These are phyloP conservation scores for Gopherus evgoodei DNA, from an alignment of 2,113 vertebrate species.

Conservation along the genomic window DNA sequence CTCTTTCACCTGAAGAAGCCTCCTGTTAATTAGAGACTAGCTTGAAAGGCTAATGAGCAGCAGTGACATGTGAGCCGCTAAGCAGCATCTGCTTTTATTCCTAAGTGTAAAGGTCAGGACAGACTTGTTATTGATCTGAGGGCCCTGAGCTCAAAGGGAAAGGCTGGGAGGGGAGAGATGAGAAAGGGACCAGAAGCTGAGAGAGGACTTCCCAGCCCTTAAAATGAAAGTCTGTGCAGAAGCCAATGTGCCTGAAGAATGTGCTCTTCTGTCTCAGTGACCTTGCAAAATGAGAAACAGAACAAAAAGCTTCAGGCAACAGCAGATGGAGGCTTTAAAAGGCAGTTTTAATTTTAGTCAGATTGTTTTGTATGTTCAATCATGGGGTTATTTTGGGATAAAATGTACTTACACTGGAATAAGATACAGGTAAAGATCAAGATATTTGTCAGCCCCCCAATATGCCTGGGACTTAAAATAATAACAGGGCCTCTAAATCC, in stretches of 20 bases:
- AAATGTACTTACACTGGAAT: constrained; percentile 31
- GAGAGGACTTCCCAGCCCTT: not conserved
- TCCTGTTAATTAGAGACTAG: not conserved
- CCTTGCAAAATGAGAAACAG: constrained; percentile 63
- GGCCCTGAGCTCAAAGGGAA: not conserved
- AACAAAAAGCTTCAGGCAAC: constrained; percentile 70
- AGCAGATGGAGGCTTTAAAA: constrained; percentile 66
- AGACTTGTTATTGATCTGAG: not conserved
- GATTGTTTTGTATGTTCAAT: constrained; percentile 59
- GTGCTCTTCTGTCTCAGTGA: constrained; percentile 70
- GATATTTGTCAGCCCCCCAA: not conserved
- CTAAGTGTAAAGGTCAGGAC: not conserved
- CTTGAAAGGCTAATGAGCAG: not conserved
- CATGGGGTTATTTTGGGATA: constrained; percentile 63
- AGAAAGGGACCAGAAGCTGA: not conserved
- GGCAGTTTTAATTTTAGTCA: constrained; percentile 76
- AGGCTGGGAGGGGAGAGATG: not conserved
- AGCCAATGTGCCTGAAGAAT: constrained; percentile 38
- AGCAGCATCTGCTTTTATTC: not conserved
- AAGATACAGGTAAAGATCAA: not conserved
- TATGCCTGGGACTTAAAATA: not conserved
- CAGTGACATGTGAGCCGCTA: not conserved
- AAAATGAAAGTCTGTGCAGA: constrained; percentile 24
- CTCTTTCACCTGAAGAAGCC: not conserved
- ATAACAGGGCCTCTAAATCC: not conserved